Percentiles rank a stretch among this genome's conserved stretches.
Conservation (phyloP, 2,113 vertebrate species). For the Rhynchomys soricoides region DNA sequence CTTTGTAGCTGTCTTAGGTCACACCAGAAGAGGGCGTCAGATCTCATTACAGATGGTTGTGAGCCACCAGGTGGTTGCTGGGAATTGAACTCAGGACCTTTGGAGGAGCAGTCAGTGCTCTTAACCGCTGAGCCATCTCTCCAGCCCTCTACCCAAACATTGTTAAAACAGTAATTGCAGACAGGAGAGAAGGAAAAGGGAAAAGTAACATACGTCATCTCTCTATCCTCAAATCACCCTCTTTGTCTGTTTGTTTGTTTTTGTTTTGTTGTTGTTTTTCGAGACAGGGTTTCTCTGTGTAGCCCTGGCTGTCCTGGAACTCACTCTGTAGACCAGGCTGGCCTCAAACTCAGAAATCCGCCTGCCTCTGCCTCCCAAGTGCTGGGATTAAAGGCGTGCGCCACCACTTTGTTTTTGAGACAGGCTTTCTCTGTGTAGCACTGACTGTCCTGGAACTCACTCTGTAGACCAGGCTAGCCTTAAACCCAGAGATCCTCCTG, state of each 20-base stretch:
- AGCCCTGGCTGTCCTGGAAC: neutral
- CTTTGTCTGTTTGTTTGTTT: neutral
- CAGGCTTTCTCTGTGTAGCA: neutral
- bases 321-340: neutral
- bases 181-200: accelerated
- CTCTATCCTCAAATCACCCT: neutral
- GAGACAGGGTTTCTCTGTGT: neutral
- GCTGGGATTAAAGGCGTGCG: too few species aligned
- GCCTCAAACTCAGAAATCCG: neutral
- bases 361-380: too few species aligned
- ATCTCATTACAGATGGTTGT: too few species aligned
- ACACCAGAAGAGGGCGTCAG: too few species aligned
- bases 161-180: neutral
- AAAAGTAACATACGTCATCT: neutral
- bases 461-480: neutral
- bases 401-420: neutral
- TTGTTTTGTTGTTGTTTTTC: too few species aligned
- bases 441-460: neutral
- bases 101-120: too few species aligned
- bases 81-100: too few species aligned
- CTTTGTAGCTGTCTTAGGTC: too few species aligned
- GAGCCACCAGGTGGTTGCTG: too few species aligned
- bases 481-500: neutral
- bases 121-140: too few species aligned
- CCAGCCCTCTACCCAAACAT: too few species aligned